A percentile compares a stretch with the other conserved stretches of the same genome.
Conservation (phyloP, 2,113 vertebrate genomes). For the Cynoglossus semilaevis region DNA sequence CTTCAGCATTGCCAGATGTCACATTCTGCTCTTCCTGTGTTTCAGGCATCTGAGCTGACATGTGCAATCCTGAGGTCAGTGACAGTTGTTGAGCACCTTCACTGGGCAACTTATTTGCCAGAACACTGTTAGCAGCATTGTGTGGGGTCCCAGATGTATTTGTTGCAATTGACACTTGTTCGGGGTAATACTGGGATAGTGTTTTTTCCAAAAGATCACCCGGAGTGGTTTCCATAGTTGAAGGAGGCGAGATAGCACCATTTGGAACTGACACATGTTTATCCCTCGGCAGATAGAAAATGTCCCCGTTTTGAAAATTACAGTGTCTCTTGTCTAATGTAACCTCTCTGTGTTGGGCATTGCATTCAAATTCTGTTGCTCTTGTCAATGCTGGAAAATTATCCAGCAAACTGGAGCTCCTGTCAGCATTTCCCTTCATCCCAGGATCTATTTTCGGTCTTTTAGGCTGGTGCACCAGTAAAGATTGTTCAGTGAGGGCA, state of each 20-base stretch:
- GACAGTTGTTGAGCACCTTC: conserved; percentile 77
- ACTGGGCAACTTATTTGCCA: conserved; percentile 76
- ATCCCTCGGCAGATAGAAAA: conserved; percentile 81
- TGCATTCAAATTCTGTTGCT: conserved; percentile 69
- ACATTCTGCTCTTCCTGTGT: conserved; percentile 78
- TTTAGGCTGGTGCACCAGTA: conserved; percentile 78
- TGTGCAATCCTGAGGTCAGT: conserved; percentile 90
- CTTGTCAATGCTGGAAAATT: conserved; percentile 68
- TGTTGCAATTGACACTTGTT: conserved; percentile 84
- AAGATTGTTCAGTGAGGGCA: conserved; percentile 64
- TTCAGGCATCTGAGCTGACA: conserved; percentile 79
- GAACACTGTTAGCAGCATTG: conserved; percentile 78
- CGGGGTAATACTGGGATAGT: conserved; percentile 88
- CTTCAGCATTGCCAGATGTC: conserved; percentile 68
- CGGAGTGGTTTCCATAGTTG: conserved; percentile 83
- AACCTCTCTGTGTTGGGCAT: conserved; percentile 69
- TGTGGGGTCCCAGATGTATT: conserved; percentile 84
- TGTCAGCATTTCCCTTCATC: conserved; percentile 74
- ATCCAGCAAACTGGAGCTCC: conserved; percentile 64
- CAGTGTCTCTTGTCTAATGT: conserved; percentile 76
- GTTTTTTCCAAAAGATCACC: conserved; percentile 88
- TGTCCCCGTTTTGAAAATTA: conserved; percentile 80
- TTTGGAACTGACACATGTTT: conserved; percentile 86
- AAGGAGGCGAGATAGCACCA: conserved; percentile 87
- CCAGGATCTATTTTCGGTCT: conserved; percentile 80